phyloP scores from a whole-genome alignment of 2,888 invertebrate genomes.

The Scaptomyza parva region DNA sequence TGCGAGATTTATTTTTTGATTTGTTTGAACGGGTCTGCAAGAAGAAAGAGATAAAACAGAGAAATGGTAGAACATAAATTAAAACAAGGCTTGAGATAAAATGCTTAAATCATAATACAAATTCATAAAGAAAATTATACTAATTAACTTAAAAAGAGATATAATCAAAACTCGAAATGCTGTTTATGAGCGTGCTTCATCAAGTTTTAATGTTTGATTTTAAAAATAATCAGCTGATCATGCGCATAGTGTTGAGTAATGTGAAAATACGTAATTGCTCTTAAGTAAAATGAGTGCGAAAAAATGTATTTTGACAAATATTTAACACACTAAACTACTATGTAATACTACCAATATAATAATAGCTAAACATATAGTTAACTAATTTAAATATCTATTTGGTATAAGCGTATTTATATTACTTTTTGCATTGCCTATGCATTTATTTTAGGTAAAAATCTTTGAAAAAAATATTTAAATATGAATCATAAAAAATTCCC shows the following conservation, averaged over 20 bases:
- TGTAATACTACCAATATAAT: not conserved
- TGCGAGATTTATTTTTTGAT: constrained; percentile 3
- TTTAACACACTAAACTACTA: constrained; percentile 31
- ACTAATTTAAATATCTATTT: constrained; percentile 5
- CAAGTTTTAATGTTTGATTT: constrained; percentile 18
- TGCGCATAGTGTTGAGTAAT: constrained; percentile 9
- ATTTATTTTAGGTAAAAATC: too few relatives aligned
- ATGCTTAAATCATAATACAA: constrained; percentile 40
- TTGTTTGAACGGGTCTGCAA: constrained; percentile 69
- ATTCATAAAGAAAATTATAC: constrained; percentile 13
- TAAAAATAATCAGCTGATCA: not conserved
- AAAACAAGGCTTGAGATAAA: constrained; percentile 52
- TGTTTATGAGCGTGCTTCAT: constrained; percentile 28
- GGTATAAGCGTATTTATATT: not conserved
- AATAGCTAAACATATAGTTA: constrained; percentile 15
- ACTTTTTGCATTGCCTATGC: constrained; percentile 22
- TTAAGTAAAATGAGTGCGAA: constrained; percentile 7
- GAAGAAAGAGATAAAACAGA: constrained; percentile 69
- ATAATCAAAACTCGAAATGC: constrained; percentile 20
- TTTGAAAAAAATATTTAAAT: not conserved
- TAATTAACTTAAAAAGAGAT: not conserved
- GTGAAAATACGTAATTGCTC: constrained; percentile 14
- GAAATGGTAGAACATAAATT: constrained; percentile 75
- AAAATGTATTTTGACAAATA: constrained; percentile 8
- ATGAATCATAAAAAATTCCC: not conserved